Evolutionary conservation across 2,888 invertebrate species (phyloP).

Genomic region (Gymnosoma rotundatum): DNA sequence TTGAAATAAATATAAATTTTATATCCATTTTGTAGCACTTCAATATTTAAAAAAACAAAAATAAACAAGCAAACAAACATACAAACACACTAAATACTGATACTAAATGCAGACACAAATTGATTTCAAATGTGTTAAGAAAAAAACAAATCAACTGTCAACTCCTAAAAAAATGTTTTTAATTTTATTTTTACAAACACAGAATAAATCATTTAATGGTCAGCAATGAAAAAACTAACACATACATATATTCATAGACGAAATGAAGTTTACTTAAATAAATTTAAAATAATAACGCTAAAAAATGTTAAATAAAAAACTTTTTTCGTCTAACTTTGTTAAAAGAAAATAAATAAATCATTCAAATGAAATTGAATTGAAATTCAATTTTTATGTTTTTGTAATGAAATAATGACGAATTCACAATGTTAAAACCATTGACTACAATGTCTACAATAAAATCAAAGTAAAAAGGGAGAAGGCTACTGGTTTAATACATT

Average conservation of each 20-base stretch:
- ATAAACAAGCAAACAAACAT: too few species aligned
- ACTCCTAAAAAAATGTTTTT: constrained; percentile 49
- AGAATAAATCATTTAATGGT: constrained; percentile 61
- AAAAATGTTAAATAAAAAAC: constrained; percentile 20
- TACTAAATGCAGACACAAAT: constrained; percentile 23
- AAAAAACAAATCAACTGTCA: constrained; percentile 45
- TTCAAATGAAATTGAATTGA: constrained; percentile 72
- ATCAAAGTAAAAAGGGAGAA: background rate
- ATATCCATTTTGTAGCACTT: constrained; percentile 16
- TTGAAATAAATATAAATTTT: constrained; percentile 10
- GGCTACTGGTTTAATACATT: constrained; percentile 1
- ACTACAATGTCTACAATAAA: background rate
- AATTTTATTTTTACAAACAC: constrained; percentile 35
- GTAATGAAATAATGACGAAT: constrained; percentile 45
- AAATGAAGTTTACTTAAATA: constrained; percentile 13
- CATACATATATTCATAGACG: background rate
- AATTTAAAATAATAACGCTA: constrained; percentile 18
- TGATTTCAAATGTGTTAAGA: constrained; percentile 31
- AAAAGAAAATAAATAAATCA: constrained; percentile 62
- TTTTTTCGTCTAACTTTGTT: constrained; percentile 27
- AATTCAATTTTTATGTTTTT: constrained; percentile 64
- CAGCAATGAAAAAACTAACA: constrained; percentile 4
- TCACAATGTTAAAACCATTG: constrained; percentile 20
- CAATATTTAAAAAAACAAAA: constrained; percentile 7
- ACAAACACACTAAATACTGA: background rate